Percentiles rank a stretch among this genome's conserved stretches.
Conservation (phyloP, 2,797 vertebrate species). For the Anas flavirostris region DNA sequence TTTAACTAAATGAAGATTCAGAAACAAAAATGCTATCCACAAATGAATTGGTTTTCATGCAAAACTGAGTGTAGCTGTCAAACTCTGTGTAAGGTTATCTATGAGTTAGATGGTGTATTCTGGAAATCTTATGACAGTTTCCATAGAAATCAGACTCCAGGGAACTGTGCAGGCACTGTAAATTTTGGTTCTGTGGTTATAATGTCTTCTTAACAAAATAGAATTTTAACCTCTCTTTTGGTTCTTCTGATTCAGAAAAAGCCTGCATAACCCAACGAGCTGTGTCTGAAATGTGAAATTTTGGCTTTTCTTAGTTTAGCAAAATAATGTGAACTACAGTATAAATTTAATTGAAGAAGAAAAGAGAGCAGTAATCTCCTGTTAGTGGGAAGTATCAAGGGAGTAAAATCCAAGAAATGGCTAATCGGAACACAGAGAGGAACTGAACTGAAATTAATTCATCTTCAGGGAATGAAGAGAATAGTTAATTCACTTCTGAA, state of each 20-base stretch:
- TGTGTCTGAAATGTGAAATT: background rate
- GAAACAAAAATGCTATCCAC: background rate
- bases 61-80: background rate
- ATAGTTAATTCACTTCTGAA: conserved; percentile 33
- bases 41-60: background rate
- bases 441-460: conserved; percentile 29
- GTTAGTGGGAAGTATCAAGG: background rate
- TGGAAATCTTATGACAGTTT: background rate
- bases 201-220: background rate
- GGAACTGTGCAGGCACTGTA: background rate
- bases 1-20: background rate
- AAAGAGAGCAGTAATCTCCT: conserved; percentile 7
- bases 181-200: background rate
- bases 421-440: conserved; percentile 17
- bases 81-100: background rate
- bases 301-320: background rate
- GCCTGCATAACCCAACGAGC: background rate
- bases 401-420: conserved; percentile 43
- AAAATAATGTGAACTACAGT: background rate
- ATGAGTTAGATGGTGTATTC: background rate
- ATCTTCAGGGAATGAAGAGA: conserved; percentile 21
- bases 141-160: background rate
- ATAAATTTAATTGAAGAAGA: background rate
- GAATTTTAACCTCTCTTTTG: accelerated
- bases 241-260: background rate